Conservation (phyloP, 2,797 vertebrate species). For the Spinus pinus region DNA sequence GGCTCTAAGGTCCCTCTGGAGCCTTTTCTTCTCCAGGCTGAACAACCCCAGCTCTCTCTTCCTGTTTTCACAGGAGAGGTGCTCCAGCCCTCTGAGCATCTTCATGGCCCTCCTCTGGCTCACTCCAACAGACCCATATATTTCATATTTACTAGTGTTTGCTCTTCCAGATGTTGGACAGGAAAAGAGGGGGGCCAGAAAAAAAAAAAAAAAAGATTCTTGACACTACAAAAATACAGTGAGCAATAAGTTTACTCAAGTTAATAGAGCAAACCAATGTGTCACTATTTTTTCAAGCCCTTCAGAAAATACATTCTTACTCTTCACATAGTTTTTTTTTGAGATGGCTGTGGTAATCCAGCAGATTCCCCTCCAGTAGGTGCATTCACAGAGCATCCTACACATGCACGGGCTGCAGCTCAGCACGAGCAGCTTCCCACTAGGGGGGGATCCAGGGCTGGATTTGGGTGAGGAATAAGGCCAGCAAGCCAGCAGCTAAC, state of each 20-base stretch:
- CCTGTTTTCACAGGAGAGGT: not conserved
- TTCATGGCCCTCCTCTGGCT: not conserved
- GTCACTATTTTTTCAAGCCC: not conserved
- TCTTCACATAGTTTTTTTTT: not conserved
- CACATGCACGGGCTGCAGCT: rapidly evolving
- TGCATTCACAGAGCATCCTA: not conserved
- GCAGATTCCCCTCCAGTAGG: not conserved
- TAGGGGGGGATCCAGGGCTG: conserved; percentile 27
- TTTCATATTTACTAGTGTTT: not conserved
- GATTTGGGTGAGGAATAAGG: not conserved
- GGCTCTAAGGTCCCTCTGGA: not conserved
- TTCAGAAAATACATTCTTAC: not conserved
- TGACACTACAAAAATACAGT: not conserved
- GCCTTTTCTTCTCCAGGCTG: not conserved
- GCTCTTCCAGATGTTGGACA: not conserved
- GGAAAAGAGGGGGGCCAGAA: not conserved
- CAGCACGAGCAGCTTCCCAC: not conserved
- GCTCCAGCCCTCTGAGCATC: not conserved
- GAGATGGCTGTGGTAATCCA: not conserved
- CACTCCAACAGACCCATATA: not conserved
- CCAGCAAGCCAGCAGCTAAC: not conserved
- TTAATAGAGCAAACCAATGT: not conserved
- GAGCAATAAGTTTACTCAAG: not conserved
- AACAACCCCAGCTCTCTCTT: not conserved
- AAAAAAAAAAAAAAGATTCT: not conserved